Conservation (phyloP, 1,140 invertebrate species). For the Tachypleus tridentatus region DNA sequence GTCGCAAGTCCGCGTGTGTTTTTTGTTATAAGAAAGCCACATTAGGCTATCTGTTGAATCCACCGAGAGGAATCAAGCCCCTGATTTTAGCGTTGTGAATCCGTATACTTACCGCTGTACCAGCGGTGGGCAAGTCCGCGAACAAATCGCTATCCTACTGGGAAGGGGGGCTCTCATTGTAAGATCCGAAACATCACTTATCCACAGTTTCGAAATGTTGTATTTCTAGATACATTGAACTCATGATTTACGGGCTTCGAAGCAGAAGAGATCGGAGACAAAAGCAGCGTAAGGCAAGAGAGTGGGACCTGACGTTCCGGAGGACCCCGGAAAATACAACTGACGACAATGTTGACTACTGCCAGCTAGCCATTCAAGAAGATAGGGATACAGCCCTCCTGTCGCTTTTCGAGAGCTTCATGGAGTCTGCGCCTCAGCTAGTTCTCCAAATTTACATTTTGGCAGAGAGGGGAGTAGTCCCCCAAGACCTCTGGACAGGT, state of each 20-base stretch:
- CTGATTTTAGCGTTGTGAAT: no score
- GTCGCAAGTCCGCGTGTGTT: no score
- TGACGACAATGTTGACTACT: slow-evolving; percentile 13
- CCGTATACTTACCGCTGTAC: no score
- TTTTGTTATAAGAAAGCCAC: no score
- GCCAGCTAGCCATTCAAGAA: slow-evolving; percentile 22
- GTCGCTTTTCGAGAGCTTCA: slow-evolving; percentile 21
- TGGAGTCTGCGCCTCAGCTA: slow-evolving; percentile 23
- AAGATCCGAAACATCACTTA: no score
- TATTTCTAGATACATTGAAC: slow-evolving; percentile 10
- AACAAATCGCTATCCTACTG: no score
- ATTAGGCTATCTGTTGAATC: no score
- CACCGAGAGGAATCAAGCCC: no score
- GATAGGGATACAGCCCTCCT: slow-evolving; percentile 25
- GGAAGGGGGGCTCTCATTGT: no score
- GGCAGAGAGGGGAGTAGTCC: slow-evolving; percentile 3
- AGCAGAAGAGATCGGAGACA: slow-evolving; percentile 6
- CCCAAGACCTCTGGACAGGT: slow-evolving; percentile 5
- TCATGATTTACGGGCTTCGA: slow-evolving; percentile 13
- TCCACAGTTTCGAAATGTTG: no score
- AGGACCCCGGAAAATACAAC: not conserved
- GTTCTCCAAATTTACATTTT: slow-evolving; percentile 23
- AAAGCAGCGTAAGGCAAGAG: not conserved
- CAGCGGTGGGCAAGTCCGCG: no score
- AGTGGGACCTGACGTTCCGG: no score